Percentiles rank a stretch among this genome's conserved stretches.
These are phyloP conservation scores for Melanerpes formicivorus DNA, from an alignment of 2,113 vertebrate species.

Conservation along the genomic window DNA sequence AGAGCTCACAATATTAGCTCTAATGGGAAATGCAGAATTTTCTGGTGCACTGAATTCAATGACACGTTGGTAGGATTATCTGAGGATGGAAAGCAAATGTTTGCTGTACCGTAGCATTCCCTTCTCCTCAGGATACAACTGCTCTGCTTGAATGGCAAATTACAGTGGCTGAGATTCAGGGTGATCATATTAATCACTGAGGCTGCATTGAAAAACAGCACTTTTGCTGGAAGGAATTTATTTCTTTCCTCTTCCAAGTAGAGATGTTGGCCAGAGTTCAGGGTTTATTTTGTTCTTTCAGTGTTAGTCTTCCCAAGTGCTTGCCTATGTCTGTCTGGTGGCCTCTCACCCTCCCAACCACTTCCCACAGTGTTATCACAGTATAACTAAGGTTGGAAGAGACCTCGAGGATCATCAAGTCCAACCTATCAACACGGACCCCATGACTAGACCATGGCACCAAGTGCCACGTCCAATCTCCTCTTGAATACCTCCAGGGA, in stretches of 20 bases:
- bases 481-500: too few relatives aligned
- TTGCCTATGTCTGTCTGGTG: not conserved
- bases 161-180: not conserved
- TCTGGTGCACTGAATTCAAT: not conserved
- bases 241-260: not conserved
- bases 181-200: not conserved
- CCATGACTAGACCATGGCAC: too few relatives aligned
- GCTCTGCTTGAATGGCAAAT: not conserved
- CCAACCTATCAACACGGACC: too few relatives aligned
- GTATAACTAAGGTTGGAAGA: too few relatives aligned
- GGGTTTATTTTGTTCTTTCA: not conserved
- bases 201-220: not conserved
- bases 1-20: not conserved
- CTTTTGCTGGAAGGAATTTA: not conserved
- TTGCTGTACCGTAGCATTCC: not conserved
- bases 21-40: slow-evolving; percentile 33
- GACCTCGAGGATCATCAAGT: too few relatives aligned
- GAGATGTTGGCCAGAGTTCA: not conserved
- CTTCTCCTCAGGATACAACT: not conserved
- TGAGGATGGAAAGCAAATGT: not conserved
- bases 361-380: not conserved
- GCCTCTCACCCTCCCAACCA: not conserved
- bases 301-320: not conserved
- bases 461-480: too few relatives aligned
- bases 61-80: not conserved